Base-by-base conservation (phyloP, 2,888 invertebrate species). In the Harpalus rufipes region DNA sequence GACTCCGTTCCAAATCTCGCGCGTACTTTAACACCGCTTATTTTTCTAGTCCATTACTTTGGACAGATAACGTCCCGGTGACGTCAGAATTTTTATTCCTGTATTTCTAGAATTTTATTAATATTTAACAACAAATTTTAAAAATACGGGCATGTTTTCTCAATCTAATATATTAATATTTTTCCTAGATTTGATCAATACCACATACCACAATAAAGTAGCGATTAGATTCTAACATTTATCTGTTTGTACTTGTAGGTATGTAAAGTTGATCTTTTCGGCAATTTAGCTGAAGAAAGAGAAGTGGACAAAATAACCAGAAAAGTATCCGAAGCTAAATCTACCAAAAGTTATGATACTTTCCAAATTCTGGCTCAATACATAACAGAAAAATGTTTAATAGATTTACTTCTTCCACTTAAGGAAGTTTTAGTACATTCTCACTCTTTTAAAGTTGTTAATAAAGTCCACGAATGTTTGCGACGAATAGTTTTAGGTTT, bases 211-310 rank as follows among this genome's bases (percentile, higher is more conserved):
- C 21, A 21, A 1, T 21, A 21, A 21, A 32, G 32, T 32, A 5
- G 32, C 1, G 5, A 32, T 32, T 32, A 32, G 6, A 32, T 32
- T 32, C 5, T 32, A 4, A 5, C 21, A 21, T 21, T 21, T 32
- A 78, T 58, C 83, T 68, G n/a, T 14, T 79, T 56, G 44, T 78
- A 41, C 72, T 85, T 89, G 18, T 88, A 94, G 93, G 91, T 98
- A 5, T 97, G 97, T 87, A 94, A 95, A 63, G 95, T 96, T 86
- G 99, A 99, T 91, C 92, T 99, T 58, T 99, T 99, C 89, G 98
- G 98, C 0, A 93, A 94, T 12, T 92, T 96, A 4, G 95, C 96
- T 0, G 98, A 98, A 89, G 99, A 99, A 90, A 99, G 98, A 90
- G 97, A 98, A 91, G 94, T 98, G 0, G 94, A 94, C 0, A 96